A percentile compares a stretch with the other conserved stretches of the same genome.
These are phyloP conservation scores for Melinaea marsaeus DNA, from an alignment of 2,888 invertebrate genomes.

Conservation along the genomic window DNA sequence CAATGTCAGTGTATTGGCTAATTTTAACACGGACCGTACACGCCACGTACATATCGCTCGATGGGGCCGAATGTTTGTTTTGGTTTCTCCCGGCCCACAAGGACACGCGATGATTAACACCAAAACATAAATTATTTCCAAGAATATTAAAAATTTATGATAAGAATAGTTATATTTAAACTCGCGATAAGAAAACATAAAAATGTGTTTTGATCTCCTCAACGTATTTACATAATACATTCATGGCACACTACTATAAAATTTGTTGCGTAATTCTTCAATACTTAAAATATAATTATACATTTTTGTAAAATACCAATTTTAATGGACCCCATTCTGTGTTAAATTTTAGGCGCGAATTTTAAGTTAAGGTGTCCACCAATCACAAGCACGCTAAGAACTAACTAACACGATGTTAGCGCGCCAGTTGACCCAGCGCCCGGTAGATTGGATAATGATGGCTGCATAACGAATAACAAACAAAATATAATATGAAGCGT, in stretches of 20 bases:
- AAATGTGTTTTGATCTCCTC: constrained; percentile 11
- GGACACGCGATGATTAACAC: constrained; percentile 20
- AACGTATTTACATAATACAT: constrained; percentile 5
- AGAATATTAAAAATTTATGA: constrained; percentile 11
- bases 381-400: no score
- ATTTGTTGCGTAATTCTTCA: not conserved
- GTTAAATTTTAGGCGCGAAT: no score
- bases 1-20: constrained; percentile 77
- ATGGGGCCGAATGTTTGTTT: constrained; percentile 72
- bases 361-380: no score
- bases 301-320: no score
- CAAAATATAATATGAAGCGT: no score
- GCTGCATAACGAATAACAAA: no score
- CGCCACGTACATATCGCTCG: constrained; percentile 66
- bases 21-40: constrained; percentile 71
- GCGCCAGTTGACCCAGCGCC: no score
- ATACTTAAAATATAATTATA: not conserved
- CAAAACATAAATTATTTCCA: constrained; percentile 16
- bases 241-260: not conserved
- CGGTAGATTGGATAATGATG: no score
- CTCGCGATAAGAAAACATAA: constrained; percentile 17
- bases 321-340: no score
- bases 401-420: no score
- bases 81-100: constrained; percentile 55
- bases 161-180: constrained; percentile 15